Conservation (phyloP, 2,113 vertebrate genomes). For the Apus apus region DNA sequence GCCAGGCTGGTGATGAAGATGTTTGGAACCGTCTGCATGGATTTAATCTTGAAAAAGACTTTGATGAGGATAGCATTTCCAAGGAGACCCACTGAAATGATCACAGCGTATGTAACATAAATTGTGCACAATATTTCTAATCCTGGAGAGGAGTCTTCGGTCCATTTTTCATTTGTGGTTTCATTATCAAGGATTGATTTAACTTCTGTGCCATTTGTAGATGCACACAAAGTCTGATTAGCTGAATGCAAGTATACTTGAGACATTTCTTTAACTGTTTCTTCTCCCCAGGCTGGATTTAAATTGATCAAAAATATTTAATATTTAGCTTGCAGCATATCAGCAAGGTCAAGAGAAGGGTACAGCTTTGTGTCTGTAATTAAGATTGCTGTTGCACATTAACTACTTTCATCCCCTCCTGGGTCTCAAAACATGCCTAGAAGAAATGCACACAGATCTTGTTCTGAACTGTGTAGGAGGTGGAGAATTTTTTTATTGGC, state of each 20-base stretch:
- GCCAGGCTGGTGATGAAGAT: slow-evolving; percentile 86
- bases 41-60: slow-evolving; percentile 84
- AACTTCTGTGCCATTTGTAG: slow-evolving; percentile 67
- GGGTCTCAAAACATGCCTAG: slow-evolving; percentile 67
- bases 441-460: slow-evolving; percentile 71
- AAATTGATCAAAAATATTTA: slow-evolving; percentile 45
- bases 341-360: neutral
- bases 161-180: slow-evolving; percentile 55
- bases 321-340: slow-evolving; percentile 35
- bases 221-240: slow-evolving; percentile 72
- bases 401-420: slow-evolving; percentile 60
- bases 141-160: slow-evolving; percentile 72
- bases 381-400: slow-evolving; percentile 39
- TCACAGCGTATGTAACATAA: slow-evolving; percentile 77
- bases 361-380: slow-evolving; percentile 29
- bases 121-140: slow-evolving; percentile 77
- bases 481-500: slow-evolving; percentile 73
- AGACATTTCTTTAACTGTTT: slow-evolving; percentile 74
- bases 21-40: slow-evolving; percentile 85
- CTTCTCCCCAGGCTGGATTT: slow-evolving; percentile 50
- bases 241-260: slow-evolving; percentile 49
- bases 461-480: slow-evolving; percentile 75
- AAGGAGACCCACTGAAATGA: slow-evolving; percentile 83
- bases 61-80: slow-evolving; percentile 84
- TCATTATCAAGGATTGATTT: slow-evolving; percentile 64